These are phyloP conservation scores for Megamerina dolium DNA, from an alignment of 2,888 invertebrate species.

Conservation along the genomic window DNA sequence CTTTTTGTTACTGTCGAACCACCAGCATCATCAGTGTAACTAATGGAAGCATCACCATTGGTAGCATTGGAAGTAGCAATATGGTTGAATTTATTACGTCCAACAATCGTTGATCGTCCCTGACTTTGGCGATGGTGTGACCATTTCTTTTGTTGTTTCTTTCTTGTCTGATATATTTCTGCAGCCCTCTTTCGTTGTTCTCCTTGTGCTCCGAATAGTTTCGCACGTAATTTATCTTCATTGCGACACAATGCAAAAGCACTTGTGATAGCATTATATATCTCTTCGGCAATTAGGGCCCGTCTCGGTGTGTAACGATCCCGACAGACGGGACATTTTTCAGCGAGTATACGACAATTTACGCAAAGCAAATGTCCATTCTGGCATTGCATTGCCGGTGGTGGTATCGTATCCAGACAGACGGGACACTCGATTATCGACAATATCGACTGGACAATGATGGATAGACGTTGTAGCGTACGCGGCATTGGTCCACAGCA, in stretches of 20 bases:
- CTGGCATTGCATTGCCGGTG: slow-evolving; percentile 61
- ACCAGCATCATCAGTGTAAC: no score
- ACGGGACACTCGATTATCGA: slow-evolving; percentile 59
- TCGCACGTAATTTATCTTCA: slow-evolving; percentile 50
- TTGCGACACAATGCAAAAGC: slow-evolving; percentile 50
- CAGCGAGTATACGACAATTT: slow-evolving; percentile 56
- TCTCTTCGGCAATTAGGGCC: slow-evolving; percentile 54
- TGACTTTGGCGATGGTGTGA: not conserved
- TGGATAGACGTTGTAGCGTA: slow-evolving; percentile 52
- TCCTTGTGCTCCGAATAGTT: slow-evolving; percentile 45
- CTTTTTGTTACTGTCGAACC: slow-evolving; percentile 32
- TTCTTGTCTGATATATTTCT: slow-evolving; percentile 8
- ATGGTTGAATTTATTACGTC: not conserved
- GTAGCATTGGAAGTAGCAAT: slow-evolving; percentile 12
- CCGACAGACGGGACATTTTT: slow-evolving; percentile 60
- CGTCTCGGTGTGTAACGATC: slow-evolving; percentile 52
- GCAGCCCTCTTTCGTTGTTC: slow-evolving; percentile 1
- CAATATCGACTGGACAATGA: slow-evolving; percentile 52
- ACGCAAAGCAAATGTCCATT: slow-evolving; percentile 62
- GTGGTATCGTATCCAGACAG: slow-evolving; percentile 57
- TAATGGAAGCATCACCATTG: no score
- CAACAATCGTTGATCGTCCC: no score
- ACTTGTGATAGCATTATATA: slow-evolving; percentile 52
- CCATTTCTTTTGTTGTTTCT: not conserved
- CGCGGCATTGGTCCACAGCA: slow-evolving; percentile 56